Base-by-base conservation (phyloP, 2,888 invertebrate genomes). In the Leptopilina drosophilae region DNA sequence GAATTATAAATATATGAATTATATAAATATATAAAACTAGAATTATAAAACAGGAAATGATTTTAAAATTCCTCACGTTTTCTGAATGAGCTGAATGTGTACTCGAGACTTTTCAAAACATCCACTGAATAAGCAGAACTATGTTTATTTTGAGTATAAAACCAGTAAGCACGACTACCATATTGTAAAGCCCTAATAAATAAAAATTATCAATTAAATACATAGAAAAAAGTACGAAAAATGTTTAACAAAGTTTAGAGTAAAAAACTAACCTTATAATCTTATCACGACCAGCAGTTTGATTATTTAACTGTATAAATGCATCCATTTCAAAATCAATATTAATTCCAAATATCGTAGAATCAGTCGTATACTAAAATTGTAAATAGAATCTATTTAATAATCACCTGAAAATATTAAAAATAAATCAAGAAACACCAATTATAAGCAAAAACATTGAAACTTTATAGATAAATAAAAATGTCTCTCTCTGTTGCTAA, bases 21-120 rank as follows among this genome's bases (percentile, higher is more conserved):
- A 49, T 11, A 49, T 42, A 42, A 8, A 42, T 42, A 42, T 42
- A 42, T 8, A 8, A 42, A 42, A 7, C 0, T 8, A 42, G 42
- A 33, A 33, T 33, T 33, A 33, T 33, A 33, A 5, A 33, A 33
- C 33, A 20, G 20, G 33, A 33, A 33, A 33, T 33, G 33, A 42
- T 42, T 8, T 42, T 49, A 49, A 49, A 49, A 49, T 9, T 49
- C 49, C 77, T 78, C 94, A 98, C 98, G 93, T 94, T 97, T 97
- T 89, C 98, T 94, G 87, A 97, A 97, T 79, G 97, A 95, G 89
- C 97, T 96, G 79, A 98, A 93, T 80, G 96, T 95, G 85, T 95
- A 95, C 91, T 98, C 98, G 75, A 98, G 92, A 82, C 95, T 95
- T 92, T 97, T 96, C 56, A 98, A 93, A 87, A 95, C 94, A 85